phyloP scores from a whole-genome alignment of 2,797 vertebrate genomes.

The Acanthiza pusilla region DNA sequence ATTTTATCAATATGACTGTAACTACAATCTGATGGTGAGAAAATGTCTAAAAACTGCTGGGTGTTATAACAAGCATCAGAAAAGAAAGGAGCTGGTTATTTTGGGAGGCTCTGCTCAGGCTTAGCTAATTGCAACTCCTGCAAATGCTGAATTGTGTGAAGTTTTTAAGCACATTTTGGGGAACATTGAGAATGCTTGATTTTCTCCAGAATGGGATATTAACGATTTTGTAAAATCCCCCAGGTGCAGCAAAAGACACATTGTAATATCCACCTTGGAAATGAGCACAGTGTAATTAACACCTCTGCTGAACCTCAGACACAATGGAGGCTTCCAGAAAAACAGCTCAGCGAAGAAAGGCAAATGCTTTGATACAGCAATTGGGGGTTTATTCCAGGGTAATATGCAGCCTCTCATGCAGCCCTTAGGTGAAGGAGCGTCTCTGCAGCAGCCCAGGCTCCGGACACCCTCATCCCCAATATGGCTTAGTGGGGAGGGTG shows the following conservation, averaged over 20 bases:
- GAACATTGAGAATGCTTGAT: neutral
- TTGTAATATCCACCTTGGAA: neutral
- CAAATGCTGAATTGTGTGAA: neutral
- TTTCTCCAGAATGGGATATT: conserved; percentile 19
- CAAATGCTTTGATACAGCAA: neutral
- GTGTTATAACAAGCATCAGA: neutral
- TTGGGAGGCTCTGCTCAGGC: neutral
- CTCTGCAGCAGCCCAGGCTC: neutral
- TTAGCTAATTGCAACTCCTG: neutral
- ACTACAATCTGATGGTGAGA: neutral
- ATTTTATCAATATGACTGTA: neutral
- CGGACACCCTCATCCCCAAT: accelerated
- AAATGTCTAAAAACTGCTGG: neutral
- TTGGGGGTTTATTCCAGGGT: neutral
- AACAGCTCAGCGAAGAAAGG: neutral
- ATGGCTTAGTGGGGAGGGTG: too few relatives aligned
- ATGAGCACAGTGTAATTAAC: neutral
- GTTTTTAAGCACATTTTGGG: neutral
- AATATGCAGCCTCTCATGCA: neutral
- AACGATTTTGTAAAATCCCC: conserved; percentile 10
- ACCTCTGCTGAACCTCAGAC: neutral
- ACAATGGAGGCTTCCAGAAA: neutral
- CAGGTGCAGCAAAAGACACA: neutral
- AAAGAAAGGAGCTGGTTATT: neutral
- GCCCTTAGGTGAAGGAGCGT: neutral